These are phyloP conservation scores for Microcebus griseorufus DNA, from an alignment of 2,113 vertebrate genomes.

Conservation along the genomic window DNA sequence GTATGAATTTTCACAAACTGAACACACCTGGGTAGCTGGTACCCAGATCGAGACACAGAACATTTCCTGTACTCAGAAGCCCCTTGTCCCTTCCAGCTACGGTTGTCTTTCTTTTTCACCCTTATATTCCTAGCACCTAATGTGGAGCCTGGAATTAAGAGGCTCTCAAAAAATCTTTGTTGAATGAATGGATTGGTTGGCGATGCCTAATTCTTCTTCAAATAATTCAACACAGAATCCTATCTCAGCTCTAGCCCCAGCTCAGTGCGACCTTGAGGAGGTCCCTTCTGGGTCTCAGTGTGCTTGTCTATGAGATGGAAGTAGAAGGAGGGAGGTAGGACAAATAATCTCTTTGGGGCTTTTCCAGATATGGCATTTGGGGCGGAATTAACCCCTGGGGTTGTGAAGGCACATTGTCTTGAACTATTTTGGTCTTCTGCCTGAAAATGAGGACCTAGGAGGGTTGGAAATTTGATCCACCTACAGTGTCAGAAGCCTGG, in stretches of 20 bases:
- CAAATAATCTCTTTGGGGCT: conserved; percentile 20
- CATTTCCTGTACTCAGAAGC: background rate
- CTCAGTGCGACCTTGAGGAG: background rate
- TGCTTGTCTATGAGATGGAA: conserved; percentile 9
- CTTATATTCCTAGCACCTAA: background rate
- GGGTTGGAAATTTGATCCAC: background rate
- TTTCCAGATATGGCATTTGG: conserved; percentile 16
- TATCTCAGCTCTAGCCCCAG: background rate
- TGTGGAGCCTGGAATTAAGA: background rate
- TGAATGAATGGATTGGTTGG: background rate
- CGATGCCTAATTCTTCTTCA: background rate
- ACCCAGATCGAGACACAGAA: background rate
- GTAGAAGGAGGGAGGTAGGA: background rate
- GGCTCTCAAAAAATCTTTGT: background rate
- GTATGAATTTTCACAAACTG: background rate
- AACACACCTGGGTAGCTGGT: background rate
- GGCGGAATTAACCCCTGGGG: background rate
- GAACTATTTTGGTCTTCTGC: background rate
- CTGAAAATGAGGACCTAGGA: conserved; percentile 1
- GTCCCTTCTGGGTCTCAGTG: background rate
- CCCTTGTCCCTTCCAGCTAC: background rate
- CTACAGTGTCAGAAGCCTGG: background rate
- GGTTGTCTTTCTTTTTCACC: background rate
- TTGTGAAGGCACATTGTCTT: background rate
- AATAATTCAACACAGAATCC: background rate